Evolutionary conservation across 2,797 vertebrate species (phyloP), one percentile per base, ranked within the genome.

Genomic region (Megaceryle alcyon): DNA sequence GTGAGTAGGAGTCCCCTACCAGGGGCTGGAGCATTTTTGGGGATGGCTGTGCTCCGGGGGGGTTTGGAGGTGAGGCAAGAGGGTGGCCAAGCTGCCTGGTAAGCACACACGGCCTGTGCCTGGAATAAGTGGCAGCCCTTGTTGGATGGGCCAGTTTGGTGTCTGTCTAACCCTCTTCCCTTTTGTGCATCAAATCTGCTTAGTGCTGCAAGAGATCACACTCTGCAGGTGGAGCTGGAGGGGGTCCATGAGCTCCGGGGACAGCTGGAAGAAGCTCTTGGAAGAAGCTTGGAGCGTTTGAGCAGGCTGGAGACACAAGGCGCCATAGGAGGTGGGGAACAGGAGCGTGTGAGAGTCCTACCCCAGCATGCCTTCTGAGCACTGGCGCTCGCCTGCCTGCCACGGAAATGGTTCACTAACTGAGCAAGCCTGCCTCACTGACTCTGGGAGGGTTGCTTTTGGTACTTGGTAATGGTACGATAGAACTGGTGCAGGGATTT

Each of bases 281-380:
- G 97, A 96, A 98, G 98, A 98, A 99, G 98, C 96, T 97, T 98
- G 91, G 98, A 98, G 97, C 98, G 97, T 71, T 92, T 98, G 79
- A 97, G 98, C 97, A 97, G 97, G 90, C 98, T 99, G 98, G 99
- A 99, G 94, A 98, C 97, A 41, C 98, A 98, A 87, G 97, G 98
- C 53, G 69, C 98, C 98, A 98, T 96, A 98, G 99, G 99, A 99
- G 99, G 99, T 99, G 99, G 99, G 99, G 98, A 99, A 97, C 98
- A 98, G 98, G 98, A 98, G 94, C 98, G 98, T 98, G 98, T 98
- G 98, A 98, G 97, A 97, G 97, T 97, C 97, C 98, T 80, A 97
- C 98, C 98, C 97, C 98, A 98, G 98, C 98, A 98, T 98, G 98
- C 98, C 98, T 98, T 98, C 98, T 96, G 97, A 98, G 98, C 98